A percentile compares a stretch with the other conserved stretches of the same genome.
phyloP scores from a whole-genome alignment of 2,888 invertebrate species.

The Ichneumoninae sp. region DNA sequence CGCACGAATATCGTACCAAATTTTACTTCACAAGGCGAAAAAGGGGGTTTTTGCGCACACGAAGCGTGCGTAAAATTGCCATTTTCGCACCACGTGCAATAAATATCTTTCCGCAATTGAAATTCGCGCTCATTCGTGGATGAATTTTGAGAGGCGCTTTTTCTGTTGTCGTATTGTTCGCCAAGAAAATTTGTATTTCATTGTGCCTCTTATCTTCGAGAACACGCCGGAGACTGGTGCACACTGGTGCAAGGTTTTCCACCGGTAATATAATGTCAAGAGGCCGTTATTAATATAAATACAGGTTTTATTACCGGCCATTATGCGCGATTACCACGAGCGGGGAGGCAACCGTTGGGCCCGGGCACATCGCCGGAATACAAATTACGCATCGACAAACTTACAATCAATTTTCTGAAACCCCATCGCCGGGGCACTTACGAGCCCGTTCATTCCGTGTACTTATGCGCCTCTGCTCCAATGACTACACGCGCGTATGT shows the following conservation, averaged over 20 bases:
- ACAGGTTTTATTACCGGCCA: constrained; percentile 70
- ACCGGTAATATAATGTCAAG: constrained; percentile 64
- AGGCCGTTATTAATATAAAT: constrained; percentile 70
- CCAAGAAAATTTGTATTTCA: background rate
- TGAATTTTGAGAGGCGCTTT: background rate
- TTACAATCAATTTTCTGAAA: constrained; percentile 74
- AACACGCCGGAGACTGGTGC: background rate
- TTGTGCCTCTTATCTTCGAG: background rate
- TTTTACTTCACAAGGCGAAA: no score
- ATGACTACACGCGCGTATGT: background rate
- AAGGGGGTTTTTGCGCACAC: no score
- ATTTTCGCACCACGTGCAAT: no score
- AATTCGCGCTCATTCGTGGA: background rate
- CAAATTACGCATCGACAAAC: constrained; percentile 74
- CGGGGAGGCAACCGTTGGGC: constrained; percentile 62
- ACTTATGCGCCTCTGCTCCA: constrained; percentile 49
- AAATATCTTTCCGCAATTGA: background rate
- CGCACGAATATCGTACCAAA: no score
- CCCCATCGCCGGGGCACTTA: constrained; percentile 72
- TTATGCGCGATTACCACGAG: constrained; percentile 71
- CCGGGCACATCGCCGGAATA: constrained; percentile 64
- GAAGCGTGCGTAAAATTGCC: no score
- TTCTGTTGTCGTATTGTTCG: background rate
- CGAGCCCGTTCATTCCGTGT: constrained; percentile 65
- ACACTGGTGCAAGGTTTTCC: constrained; percentile 28